phyloP scores from a whole-genome alignment of 2,888 invertebrate genomes.

The Catocala nupta region DNA sequence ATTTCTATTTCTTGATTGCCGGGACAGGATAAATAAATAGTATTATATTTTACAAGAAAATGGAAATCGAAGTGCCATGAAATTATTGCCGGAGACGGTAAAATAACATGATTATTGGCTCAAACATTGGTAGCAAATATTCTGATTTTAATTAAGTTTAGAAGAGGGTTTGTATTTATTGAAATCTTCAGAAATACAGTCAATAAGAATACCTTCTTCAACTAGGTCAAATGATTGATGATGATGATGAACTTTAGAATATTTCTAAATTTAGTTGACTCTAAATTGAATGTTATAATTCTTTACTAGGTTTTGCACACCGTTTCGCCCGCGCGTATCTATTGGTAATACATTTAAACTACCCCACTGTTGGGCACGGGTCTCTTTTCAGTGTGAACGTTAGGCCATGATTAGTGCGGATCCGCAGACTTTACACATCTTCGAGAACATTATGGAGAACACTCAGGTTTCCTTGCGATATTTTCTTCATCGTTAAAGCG shows the following conservation, averaged over 20 bases:
- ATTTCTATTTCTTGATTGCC: not conserved
- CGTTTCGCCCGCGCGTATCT: too few relatives aligned
- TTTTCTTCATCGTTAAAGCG: too few relatives aligned
- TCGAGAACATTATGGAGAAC: too few relatives aligned
- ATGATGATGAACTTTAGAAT: too few relatives aligned
- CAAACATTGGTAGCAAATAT: slow-evolving; percentile 38
- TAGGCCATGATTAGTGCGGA: too few relatives aligned
- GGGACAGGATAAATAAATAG: not conserved
- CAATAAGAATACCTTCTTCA: not conserved
- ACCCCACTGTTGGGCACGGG: too few relatives aligned
- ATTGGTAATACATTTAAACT: too few relatives aligned
- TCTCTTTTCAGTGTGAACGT: too few relatives aligned
- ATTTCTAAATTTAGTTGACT: not conserved
- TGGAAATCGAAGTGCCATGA: not conserved
- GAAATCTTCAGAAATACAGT: slow-evolving; percentile 2
- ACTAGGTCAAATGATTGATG: not conserved
- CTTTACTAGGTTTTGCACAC: too few relatives aligned
- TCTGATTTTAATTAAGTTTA: slow-evolving; percentile 42
- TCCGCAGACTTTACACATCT: too few relatives aligned
- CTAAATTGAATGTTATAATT: not conserved
- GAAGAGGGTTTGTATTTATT: slow-evolving; percentile 20
- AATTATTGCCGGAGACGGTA: slow-evolving; percentile 6
- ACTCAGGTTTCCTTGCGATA: too few relatives aligned
- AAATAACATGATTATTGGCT: slow-evolving; percentile 16
- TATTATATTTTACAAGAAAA: not conserved